Conservation (phyloP, 2,888 invertebrate genomes). For the Agrilus biguttatus region DNA sequence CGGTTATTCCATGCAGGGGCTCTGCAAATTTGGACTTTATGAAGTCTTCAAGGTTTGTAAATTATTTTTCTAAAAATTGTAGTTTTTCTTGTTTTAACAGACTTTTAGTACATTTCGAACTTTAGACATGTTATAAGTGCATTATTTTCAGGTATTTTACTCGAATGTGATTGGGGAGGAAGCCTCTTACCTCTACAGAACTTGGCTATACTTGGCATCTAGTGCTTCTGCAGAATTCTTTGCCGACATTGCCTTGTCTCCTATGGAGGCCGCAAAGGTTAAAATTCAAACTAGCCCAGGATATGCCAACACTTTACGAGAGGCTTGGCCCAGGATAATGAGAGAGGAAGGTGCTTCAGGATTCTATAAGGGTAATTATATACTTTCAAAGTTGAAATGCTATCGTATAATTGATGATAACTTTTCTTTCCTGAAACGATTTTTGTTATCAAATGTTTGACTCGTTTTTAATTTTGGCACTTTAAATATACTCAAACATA, state of each 20-base stretch:
- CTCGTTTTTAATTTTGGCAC: too few relatives aligned
- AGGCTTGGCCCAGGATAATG: slow-evolving; percentile 82
- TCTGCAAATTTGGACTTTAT: slow-evolving; percentile 97
- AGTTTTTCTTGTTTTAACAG: too few relatives aligned
- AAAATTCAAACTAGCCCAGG: slow-evolving; percentile 90
- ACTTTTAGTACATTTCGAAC: not conserved
- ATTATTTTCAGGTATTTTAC: slow-evolving; percentile 63
- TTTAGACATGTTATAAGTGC: too few relatives aligned
- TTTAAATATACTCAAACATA: too few relatives aligned
- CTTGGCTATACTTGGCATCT: slow-evolving; percentile 76
- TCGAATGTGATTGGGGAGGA: slow-evolving; percentile 79
- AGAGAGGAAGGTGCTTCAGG: slow-evolving; percentile 77
- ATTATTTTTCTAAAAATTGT: too few relatives aligned
- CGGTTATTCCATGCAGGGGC: slow-evolving; percentile 89
- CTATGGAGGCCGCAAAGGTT: slow-evolving; percentile 94
- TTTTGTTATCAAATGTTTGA: not conserved
- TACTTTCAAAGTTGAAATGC: too few relatives aligned
- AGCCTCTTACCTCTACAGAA: slow-evolving; percentile 78
- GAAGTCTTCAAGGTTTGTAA: slow-evolving; percentile 47
- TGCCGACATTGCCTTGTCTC: slow-evolving; percentile 93
- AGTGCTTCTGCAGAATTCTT: slow-evolving; percentile 98
- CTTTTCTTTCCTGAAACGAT: slow-evolving; percentile 5
- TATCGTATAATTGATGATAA: too few relatives aligned
- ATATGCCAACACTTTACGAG: slow-evolving; percentile 75
- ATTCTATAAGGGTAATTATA: slow-evolving; percentile 64